phyloP scores from a whole-genome alignment of 2,888 invertebrate species.

The Eristalis tenax region DNA sequence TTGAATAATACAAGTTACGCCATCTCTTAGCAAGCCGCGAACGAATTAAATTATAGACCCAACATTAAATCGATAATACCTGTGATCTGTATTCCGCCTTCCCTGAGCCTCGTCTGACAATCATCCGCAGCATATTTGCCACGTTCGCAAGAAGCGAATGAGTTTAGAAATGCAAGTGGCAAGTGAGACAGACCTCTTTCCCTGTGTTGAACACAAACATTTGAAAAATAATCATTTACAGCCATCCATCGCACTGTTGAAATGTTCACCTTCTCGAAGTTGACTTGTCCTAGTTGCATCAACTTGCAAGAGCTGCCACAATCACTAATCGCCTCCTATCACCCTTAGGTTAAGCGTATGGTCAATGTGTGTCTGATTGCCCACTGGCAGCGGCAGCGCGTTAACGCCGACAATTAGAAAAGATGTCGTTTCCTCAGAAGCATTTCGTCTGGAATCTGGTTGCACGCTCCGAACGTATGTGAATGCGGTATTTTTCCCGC shows the following conservation, averaged over 20 bases:
- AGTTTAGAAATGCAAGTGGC: no score
- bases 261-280: not conserved
- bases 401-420: not conserved
- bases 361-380: not conserved
- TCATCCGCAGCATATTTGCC: no score
- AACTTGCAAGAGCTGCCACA: not conserved
- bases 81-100: no score
- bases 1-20: no score
- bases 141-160: no score
- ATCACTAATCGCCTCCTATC: not conserved
- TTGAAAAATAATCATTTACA: not conserved
- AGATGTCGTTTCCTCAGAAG: not conserved
- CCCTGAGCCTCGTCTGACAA: no score
- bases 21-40: no score
- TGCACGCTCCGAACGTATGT: not conserved
- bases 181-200: no score
- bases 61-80: no score
- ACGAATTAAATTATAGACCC: no score
- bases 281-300: not conserved
- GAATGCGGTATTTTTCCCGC: not conserved
- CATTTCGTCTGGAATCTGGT: not conserved
- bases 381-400: not conserved
- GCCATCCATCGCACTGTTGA: not conserved
- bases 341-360: not conserved
- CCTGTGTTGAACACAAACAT: no score